Conservation (phyloP, 2,113 vertebrate genomes). For the Apaloderma vittatum region DNA sequence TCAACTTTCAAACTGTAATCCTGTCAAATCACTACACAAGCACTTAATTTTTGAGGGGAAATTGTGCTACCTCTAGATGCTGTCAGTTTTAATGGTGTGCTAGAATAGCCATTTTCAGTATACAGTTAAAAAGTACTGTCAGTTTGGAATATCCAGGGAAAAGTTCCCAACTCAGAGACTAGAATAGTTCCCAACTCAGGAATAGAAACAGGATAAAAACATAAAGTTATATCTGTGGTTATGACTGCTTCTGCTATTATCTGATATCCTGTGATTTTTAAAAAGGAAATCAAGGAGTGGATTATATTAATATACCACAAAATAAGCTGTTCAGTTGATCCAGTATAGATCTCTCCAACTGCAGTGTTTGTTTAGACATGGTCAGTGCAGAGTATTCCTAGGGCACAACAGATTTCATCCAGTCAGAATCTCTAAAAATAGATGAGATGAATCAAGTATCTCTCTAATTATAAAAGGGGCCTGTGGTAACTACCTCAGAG, state of each 20-base stretch:
- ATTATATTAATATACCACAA: neutral
- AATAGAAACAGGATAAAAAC: neutral
- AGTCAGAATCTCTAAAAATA: constrained; percentile 40
- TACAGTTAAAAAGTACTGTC: neutral
- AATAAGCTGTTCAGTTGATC: neutral
- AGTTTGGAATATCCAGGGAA: neutral
- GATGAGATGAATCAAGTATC: neutral
- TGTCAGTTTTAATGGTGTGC: neutral
- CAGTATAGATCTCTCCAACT: neutral
- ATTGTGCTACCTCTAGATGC: neutral
- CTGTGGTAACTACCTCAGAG: neutral
- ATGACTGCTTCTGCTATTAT: neutral
- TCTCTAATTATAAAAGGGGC: neutral
- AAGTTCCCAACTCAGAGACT: neutral
- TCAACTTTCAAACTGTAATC: neutral
- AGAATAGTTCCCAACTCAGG: too few relatives aligned
- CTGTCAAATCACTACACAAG: neutral
- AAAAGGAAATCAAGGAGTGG: neutral
- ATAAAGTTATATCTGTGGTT: neutral
- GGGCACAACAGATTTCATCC: constrained; percentile 19
- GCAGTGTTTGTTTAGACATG: neutral
- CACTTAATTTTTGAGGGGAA: neutral
- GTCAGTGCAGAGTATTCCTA: constrained; percentile 15
- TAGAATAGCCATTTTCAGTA: neutral
- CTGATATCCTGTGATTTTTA: neutral